These are phyloP conservation scores for Aquatica leii DNA, from an alignment of 2,888 invertebrate genomes.

Conservation along the genomic window DNA sequence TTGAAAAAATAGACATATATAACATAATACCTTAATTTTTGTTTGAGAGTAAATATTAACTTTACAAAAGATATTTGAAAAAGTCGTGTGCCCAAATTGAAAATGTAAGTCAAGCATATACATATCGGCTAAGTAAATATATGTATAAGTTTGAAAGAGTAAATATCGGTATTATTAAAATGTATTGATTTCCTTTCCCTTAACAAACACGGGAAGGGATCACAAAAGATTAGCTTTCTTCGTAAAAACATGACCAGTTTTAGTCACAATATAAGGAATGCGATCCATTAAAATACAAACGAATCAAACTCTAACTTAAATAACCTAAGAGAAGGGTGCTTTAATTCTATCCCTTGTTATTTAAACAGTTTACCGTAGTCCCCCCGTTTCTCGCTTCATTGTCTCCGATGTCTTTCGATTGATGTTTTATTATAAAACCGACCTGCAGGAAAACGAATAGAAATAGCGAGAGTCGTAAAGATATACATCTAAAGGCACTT, in stretches of 20 bases:
- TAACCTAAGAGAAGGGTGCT: constrained; percentile 35
- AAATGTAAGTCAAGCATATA: constrained; percentile 32
- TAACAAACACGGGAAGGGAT: constrained; percentile 11
- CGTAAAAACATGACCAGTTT: constrained; percentile 6
- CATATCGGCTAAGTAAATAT: constrained; percentile 34
- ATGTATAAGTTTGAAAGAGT: constrained; percentile 28
- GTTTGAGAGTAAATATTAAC: neutral
- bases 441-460: neutral
- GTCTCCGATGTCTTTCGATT: constrained; percentile 15
- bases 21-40: neutral
- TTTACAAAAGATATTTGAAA: constrained; percentile 1
- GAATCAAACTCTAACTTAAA: constrained; percentile 33
- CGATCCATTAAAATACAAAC: constrained; percentile 31
- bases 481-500: constrained; percentile 23
- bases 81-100: constrained; percentile 27
- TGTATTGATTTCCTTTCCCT: constrained; percentile 25
- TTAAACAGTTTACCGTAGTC: constrained; percentile 34
- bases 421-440: constrained; percentile 4
- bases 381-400: constrained; percentile 17
- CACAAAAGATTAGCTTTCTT: constrained; percentile 21
- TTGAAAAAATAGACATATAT: too few relatives aligned
- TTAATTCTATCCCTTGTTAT: constrained; percentile 39
- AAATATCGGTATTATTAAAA: constrained; percentile 35
- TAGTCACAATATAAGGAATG: constrained; percentile 25
- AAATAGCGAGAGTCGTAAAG: constrained; percentile 23